Evolutionary conservation across 2,888 invertebrate genomes (phyloP), one percentile per base, ranked within the genome.

Genomic region (Eilema caniola): DNA sequence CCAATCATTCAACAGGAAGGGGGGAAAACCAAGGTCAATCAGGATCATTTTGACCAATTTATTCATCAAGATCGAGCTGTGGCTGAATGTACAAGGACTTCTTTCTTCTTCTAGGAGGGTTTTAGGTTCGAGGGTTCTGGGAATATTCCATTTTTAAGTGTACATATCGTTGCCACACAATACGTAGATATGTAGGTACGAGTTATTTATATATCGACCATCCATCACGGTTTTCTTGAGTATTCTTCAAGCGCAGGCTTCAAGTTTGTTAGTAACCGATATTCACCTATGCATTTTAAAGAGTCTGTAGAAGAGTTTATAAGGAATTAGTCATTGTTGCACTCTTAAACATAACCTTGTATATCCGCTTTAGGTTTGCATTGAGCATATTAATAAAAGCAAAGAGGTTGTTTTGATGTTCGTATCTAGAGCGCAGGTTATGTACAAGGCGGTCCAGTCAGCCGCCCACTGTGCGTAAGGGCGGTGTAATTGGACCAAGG

Each of bases 401-500:
- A 59, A 72, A 73, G 10, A 70, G 71, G 67, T 68, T 53, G 69
- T 74, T 82, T 70, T 75, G 81, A 78, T 82, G 76, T 72, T 73
- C 63, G 60, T 62, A 74, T 74, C 69, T 82, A 82, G 78, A 82
- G 73, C 69, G 74, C 65, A 41, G 62, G 64, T 71, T 66, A 77
- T 60, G 41, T 61, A 77, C 81, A 82, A 77, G 83, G 77, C 76
- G 71, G 80, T 77, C 82, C 71, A 73, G 83, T 78, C 66, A 72
- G 59, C 77, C 82, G 70, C 78, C 79, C 75, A 78, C 81, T 74
- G 47, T 68, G 76, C 71, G 72, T 82, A 86, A 86, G 86, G 86
- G 86, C 82, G 72, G 75, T 73, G 79, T 85, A 89, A 88, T 87
- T 86, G 84, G 88, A 81, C 80, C 88, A 86, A 85, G 86, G 86